Base-by-base conservation (phyloP, 2,797 vertebrate genomes). In the Neosilurus mollespiculum region DNA sequence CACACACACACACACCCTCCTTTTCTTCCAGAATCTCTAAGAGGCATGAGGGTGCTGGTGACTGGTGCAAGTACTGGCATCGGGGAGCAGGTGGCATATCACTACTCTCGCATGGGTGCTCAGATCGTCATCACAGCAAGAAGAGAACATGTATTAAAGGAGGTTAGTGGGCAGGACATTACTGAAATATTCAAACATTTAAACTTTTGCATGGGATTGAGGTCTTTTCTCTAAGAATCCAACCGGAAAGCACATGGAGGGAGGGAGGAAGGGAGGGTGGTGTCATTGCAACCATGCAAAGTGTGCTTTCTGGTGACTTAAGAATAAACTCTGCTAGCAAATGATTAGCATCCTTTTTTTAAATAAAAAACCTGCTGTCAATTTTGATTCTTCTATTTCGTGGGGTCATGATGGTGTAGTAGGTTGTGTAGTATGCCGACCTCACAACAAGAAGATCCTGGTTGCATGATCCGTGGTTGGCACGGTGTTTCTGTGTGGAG, bases 31-130 rank as follows among this genome's bases (percentile, higher is more conserved):
- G 94, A 93, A 34, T 92, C 91, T 66, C 88, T 95, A 49, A 90
- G 84, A 87, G 93, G 94, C 6, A 90, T 90, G 75, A 90, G 88
- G 62, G 92, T 95, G 0, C 37, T 95, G 87, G 92, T 95, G 87
- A 94, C 94, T 0, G 93, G 94, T 18, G 94, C 95, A 72, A 96
- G 94, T 81, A 92, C 91, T 9, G 95, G 95, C 22, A 94, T 96
- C 15, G 94, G 94, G 7, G 94, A 96, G 86, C 94, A 95, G 89
- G 84, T 95, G 56, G 93, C 93, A 0, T 95, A 96, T 86, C 94
- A 94, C 78, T 94, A 93, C 18, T 92, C 94, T 24, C 88, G 89
- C 34, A 91, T 94, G 78, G 94, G 94, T 54, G 93, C 94, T 20
- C 90, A 94, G 81, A 85, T 96, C 22, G 91, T 94, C 14, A 93